These are phyloP conservation scores for Ursus arctos DNA, from an alignment of 2,113 vertebrate species.

Conservation along the genomic window DNA sequence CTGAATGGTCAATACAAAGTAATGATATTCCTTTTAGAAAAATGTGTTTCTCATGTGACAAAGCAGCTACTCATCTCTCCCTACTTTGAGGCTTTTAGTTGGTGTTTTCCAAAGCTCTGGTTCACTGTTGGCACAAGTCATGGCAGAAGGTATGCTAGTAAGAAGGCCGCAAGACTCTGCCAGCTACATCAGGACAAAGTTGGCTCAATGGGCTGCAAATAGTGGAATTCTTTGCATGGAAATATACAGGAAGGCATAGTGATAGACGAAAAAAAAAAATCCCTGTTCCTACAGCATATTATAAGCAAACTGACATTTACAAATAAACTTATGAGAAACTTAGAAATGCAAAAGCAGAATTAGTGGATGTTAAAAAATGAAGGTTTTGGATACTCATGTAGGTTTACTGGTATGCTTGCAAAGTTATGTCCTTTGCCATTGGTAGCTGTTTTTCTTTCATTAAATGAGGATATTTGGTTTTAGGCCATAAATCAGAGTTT, in stretches of 20 bases:
- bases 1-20: constrained; percentile 11
- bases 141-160: neutral
- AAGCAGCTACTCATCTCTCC: neutral
- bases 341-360: constrained; percentile 47
- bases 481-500: constrained; percentile 49
- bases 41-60: neutral
- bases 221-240: constrained; percentile 56
- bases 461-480: constrained; percentile 31
- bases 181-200: constrained; percentile 57
- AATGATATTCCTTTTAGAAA: constrained; percentile 42
- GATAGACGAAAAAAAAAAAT: constrained; percentile 71
- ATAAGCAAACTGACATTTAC: constrained; percentile 75
- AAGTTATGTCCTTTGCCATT: constrained; percentile 8
- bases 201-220: constrained; percentile 56
- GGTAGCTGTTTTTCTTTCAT: constrained; percentile 18
- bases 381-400: neutral
- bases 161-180: constrained; percentile 20
- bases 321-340: constrained; percentile 60
- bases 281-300: constrained; percentile 63
- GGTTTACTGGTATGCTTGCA: neutral
- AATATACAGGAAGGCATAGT: constrained; percentile 49
- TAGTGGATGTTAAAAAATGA: neutral
- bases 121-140: neutral
- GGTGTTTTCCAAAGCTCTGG: neutral
- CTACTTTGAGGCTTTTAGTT: neutral